phyloP scores from a whole-genome alignment of 2,113 vertebrate species.

The Aythya baeri region DNA sequence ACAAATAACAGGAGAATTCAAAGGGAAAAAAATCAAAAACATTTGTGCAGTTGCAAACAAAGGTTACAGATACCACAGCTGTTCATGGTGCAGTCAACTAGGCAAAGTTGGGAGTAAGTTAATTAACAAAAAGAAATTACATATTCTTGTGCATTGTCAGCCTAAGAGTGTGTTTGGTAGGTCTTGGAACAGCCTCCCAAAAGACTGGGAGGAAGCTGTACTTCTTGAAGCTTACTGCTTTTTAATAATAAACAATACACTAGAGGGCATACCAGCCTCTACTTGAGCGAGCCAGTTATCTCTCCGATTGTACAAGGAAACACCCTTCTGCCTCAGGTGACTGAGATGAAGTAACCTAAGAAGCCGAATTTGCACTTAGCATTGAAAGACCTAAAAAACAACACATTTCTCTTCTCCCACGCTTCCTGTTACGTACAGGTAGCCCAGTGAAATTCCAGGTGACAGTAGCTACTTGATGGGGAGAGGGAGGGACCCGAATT shows the following conservation, averaged over 20 bases:
- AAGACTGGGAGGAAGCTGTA: neutral
- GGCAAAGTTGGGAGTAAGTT: neutral
- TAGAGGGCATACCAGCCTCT: constrained; percentile 36
- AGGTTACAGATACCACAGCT: neutral
- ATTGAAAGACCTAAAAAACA: neutral
- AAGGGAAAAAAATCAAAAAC: neutral
- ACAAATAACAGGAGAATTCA: neutral
- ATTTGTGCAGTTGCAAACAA: neutral
- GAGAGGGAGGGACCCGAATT: neutral
- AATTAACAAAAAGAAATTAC: neutral
- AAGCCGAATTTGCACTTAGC: neutral
- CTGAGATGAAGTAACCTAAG: neutral
- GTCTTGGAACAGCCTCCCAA: neutral
- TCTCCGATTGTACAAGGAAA: neutral
- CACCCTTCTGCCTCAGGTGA: neutral
- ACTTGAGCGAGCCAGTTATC: neutral
- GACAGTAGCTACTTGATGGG: neutral
- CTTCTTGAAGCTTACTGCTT: neutral
- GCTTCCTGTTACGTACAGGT: neutral
- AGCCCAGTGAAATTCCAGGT: neutral
- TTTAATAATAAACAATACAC: neutral
- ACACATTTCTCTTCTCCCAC: neutral
- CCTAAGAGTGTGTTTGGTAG: neutral
- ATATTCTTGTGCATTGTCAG: neutral
- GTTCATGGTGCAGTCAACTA: neutral